Base-by-base conservation (phyloP, 2,888 invertebrate genomes). In the Mongoloraphidia duomilia region DNA sequence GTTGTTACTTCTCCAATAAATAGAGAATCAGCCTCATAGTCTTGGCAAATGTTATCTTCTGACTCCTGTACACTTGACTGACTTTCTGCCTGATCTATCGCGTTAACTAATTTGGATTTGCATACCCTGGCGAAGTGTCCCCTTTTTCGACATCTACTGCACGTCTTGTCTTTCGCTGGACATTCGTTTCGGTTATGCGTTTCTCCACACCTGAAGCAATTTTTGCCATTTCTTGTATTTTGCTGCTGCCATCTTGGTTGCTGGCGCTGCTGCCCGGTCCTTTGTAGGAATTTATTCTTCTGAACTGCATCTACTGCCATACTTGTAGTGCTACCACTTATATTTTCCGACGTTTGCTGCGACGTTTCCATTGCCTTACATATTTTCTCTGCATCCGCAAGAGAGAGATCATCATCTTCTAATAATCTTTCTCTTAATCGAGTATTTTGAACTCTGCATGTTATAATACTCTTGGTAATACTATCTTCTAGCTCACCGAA, bases 391-490 rank as follows among this genome's bases (percentile, higher is more conserved):
- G 56, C 55, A 13, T 57, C 46, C 1, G 55, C 53, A 34, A 58
- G 44, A 3, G 54, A 47, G 12, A 50, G 34, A 8, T 51, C 47
- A 43, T 56, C 53, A 9, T 55, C 49, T 53, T 56, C 51, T 14
- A 58, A 41, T 41, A 59, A 41, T 42, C 46, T 54, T 43, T 56
- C 49, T 34, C 56, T 48, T 11, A 54, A 53, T n/a, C 40, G 39
- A 8, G 43, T 35, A 39, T 57, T 52, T 17, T 17, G 33, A 8
- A 57, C 50, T 11, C 58, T 56, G 46, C 55, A 55, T 5, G 52
- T 56, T 2, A 58, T 43, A 49, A 56, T 52, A 14, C 53, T 50
- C 44, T 54, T 53, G 13, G 53, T 56, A 36, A 57, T 34, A 8
- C 49, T 46, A 34, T 58, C 52, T 39, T 57, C 33, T 13, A 56